phyloP scores from a whole-genome alignment of 2,797 vertebrate genomes.

The Erithacus rubecula region DNA sequence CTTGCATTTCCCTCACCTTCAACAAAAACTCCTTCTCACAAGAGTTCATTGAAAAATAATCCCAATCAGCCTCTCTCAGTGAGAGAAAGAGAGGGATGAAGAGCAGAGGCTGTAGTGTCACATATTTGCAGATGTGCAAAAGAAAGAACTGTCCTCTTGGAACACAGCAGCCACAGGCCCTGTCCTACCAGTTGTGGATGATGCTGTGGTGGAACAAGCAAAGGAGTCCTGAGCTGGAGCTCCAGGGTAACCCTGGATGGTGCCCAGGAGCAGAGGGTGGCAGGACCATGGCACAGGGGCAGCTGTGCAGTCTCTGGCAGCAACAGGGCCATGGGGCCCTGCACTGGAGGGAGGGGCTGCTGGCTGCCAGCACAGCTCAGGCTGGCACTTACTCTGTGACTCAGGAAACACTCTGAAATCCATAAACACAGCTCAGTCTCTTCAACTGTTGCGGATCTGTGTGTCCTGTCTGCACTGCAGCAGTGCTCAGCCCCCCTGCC shows the following conservation, averaged over 20 bases:
- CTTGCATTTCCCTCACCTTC: background rate
- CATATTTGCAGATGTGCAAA: background rate
- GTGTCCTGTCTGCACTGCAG: background rate
- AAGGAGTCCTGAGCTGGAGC: background rate
- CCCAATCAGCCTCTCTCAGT: background rate
- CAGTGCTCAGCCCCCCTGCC: background rate
- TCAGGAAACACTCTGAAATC: background rate
- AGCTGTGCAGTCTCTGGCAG: background rate
- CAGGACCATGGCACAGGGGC: background rate
- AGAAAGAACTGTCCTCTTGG: background rate
- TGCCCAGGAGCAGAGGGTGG: background rate
- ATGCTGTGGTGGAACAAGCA: background rate
- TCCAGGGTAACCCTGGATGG: background rate
- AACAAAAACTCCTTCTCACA: background rate
- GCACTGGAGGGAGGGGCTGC: background rate
- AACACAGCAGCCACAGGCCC: background rate
- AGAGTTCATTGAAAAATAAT: background rate
- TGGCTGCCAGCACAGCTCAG: background rate
- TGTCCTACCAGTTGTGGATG: background rate
- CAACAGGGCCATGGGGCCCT: too few relatives aligned
- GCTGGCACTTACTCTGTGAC: background rate
- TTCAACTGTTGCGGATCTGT: background rate
- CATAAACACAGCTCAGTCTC: background rate
- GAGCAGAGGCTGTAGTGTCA: background rate
- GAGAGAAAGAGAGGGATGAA: background rate